Evolutionary conservation across 2,888 invertebrate genomes (phyloP).

Genomic region (Lasioglossum morio): DNA sequence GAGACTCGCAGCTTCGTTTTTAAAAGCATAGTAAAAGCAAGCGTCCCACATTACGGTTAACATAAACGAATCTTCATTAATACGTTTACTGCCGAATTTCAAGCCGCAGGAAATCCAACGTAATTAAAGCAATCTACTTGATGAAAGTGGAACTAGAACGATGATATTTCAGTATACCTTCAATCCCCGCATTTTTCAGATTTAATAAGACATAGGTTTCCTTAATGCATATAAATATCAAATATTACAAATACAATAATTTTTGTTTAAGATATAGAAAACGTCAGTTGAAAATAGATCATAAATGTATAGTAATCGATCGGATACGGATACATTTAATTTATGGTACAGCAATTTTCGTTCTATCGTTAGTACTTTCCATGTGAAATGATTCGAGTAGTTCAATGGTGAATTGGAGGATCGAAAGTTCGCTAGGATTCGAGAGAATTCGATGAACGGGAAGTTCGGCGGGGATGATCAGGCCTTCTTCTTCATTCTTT

Average conservation of each 20-base stretch:
- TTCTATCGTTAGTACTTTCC: neutral
- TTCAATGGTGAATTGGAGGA: neutral
- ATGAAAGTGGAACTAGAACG: neutral
- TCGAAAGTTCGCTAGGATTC: neutral
- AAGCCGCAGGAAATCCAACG: neutral
- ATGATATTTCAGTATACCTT: neutral
- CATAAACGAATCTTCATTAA: neutral
- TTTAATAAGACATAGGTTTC: neutral
- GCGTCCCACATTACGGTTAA: constrained; percentile 1
- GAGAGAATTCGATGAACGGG: neutral
- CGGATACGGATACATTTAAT: too few species aligned
- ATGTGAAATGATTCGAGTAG: neutral
- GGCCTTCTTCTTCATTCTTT: neutral
- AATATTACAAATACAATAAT: too few species aligned
- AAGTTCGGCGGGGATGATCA: neutral
- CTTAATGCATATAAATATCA: too few species aligned
- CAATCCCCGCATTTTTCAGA: neutral
- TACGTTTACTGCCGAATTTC: neutral
- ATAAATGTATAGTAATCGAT: too few species aligned
- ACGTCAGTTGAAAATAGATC: too few species aligned
- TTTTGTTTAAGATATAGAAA: too few species aligned
- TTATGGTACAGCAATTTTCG: too few species aligned
- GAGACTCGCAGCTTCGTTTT: neutral
- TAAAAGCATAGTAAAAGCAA: neutral
- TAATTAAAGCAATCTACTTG: neutral